Conservation (phyloP, 2,888 invertebrate genomes). For the Dioctria linearis region DNA sequence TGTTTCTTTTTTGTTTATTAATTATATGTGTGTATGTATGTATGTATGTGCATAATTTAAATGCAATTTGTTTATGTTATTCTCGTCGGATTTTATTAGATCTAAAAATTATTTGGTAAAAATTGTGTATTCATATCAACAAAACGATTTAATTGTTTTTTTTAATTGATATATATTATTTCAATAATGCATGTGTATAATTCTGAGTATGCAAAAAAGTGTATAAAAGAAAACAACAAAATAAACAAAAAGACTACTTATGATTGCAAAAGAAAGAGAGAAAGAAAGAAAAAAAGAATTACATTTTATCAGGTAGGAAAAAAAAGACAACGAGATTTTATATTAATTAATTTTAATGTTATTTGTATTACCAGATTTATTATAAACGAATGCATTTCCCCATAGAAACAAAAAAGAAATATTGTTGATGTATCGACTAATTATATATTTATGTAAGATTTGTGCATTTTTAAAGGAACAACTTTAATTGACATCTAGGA, state of each 20-base stretch:
- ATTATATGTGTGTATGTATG: not conserved
- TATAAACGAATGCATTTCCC: constrained; percentile 11
- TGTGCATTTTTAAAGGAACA: constrained; percentile 32
- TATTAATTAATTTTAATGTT: not conserved
- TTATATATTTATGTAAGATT: not conserved
- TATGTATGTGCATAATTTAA: constrained; percentile 2
- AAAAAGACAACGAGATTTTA: constrained; percentile 42
- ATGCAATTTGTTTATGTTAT: not conserved
- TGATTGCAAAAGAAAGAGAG: not conserved
- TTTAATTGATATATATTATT: no score
- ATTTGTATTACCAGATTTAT: constrained; percentile 2
- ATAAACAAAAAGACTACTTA: no score
- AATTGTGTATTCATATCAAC: constrained; percentile 30
- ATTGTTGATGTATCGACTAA: not conserved
- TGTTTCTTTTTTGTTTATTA: constrained; percentile 5
- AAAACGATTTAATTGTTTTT: not conserved
- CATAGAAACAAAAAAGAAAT: not conserved
- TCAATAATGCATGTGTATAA: no score
- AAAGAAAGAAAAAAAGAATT: not conserved
- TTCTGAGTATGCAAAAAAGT: not conserved
- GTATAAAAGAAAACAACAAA: not conserved
- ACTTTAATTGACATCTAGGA: not conserved
- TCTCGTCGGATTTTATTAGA: not conserved
- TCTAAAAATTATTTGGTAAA: not conserved
- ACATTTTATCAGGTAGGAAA: constrained; percentile 17